Evolutionary conservation across 2,797 vertebrate genomes (phyloP), one percentile per base, ranked within the genome.

Genomic region (Simalia tracyae): DNA sequence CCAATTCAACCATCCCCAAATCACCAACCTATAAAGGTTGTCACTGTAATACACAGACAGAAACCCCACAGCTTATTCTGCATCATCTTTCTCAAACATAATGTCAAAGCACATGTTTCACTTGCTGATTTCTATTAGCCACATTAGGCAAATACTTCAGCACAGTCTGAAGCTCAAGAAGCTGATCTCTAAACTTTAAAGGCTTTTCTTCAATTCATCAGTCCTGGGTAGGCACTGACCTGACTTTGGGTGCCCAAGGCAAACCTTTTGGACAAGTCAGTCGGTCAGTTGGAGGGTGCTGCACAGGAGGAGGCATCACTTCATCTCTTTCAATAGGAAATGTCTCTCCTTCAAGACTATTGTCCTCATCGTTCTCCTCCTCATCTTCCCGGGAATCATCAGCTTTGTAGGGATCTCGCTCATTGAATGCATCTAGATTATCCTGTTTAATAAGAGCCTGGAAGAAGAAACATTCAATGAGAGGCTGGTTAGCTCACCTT

Each of bases 231-330:
- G 66, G 93, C 86, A 96, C 95, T 96, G 97, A 99, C 99, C 99
- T 98, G 97, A 99, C 99, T 97, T 99, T 99, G 89, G 99, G 99
- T 84, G 99, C 99, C 99, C 99, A 99, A 0, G 99, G 99, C 84
- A 99, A 97, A 19, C 99, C 99, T 95, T 99, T 99, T 31, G 99
- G 99, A 86, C 99, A 99, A 72, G 98, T 98, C 84, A 99, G 97
- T 88, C 99, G 98, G 95, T 99, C 99, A 0, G 98, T 98, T 0
- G 98, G 98, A 11, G 99, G 98, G 81, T 99, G 99, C 46, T 98
- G 98, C 36, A 98, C 97, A 0, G 98, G 98, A 0, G 98, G 99
- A 54, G 98, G 99, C 98, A 99, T 99, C 96, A 99, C 99, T 94
- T 99, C 99, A 6, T 99, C 99, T 93, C 99, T 96, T 94, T 99